Evolutionary conservation across 2,888 invertebrate species (phyloP), one percentile per base, ranked within the genome.

Genomic region (Sturmia bella): DNA sequence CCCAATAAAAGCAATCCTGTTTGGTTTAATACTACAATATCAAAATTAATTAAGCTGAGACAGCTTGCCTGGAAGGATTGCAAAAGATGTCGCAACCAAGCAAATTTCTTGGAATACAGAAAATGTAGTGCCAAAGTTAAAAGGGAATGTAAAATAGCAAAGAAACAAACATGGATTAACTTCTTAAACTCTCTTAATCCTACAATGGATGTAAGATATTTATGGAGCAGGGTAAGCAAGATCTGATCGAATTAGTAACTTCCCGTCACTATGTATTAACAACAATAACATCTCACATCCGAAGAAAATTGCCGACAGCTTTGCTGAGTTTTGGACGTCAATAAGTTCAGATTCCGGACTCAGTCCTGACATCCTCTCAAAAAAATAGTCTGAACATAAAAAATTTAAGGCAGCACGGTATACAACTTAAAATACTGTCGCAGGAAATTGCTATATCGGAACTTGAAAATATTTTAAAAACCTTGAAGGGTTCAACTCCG

Each of bases 141-240:
- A 32, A 64, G 37, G n/a, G 64, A 64, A 11, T 66, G 61, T 15
- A 68, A 63, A 19, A 61, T 1, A 17, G 69, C 76, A 3, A 76
- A 76, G 11, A 76, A 15, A 24, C n/a, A 0, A 11, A 73, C 75
- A 1, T 78, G 64, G 78, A 32, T 39, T 11, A 39, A 52, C 12
- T 66, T 82, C n/a, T 4, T 79, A 0, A 70, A 75, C 7, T 79
- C 70, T 0, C n/a, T 79, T 0, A 75, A 69, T 17, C 73, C 76
- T 7, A 13, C 45, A 5, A 39, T 72, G 43, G 83, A 83, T n/a
- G 52, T 72, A 3, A 17, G 56, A 2, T 12, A n/a, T 11, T 13
- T 73, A n/a, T 77, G 81, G 77, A 43, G 19, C 1, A 76, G 63
- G 1, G 56, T 73, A 1, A 63, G 61, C 2, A 72, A 73, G 50